These are phyloP conservation scores for Cetonia aurata DNA, from an alignment of 2,888 invertebrate genomes.

Conservation along the genomic window DNA sequence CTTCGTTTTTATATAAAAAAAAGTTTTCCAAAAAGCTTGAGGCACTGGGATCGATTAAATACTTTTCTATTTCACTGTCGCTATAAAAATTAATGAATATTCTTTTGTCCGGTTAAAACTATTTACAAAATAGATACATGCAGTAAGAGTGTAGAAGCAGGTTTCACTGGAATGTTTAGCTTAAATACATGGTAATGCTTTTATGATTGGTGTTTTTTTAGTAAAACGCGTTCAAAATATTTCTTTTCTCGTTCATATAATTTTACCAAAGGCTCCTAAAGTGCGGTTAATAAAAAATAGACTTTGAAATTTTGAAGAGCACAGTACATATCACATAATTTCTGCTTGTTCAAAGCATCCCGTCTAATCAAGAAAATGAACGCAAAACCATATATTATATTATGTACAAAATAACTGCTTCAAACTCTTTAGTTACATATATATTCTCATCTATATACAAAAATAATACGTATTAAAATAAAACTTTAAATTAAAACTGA, in stretches of 20 bases:
- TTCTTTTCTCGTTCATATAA: background rate
- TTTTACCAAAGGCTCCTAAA: conserved; percentile 5
- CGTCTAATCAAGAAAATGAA: conserved; percentile 14
- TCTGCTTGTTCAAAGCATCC: background rate
- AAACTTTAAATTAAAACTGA: conserved; percentile 30
- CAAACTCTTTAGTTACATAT: conserved; percentile 30
- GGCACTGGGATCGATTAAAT: conserved; percentile 46
- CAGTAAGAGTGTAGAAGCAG: conserved; percentile 32
- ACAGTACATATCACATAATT: conserved; percentile 24
- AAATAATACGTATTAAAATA: conserved; percentile 27
- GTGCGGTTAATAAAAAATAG: conserved; percentile 12
- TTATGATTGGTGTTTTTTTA: conserved; percentile 26
- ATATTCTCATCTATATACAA: conserved; percentile 27
- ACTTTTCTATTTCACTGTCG: conserved; percentile 41
- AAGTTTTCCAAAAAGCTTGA: conserved; percentile 46
- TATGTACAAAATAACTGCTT: conserved; percentile 24
- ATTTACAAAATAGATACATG: conserved; percentile 23
- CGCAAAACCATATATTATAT: conserved; percentile 26
- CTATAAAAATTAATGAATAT: conserved; percentile 28
- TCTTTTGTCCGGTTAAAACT: conserved; percentile 14
- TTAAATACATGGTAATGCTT: conserved; percentile 21
- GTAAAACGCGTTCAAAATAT: background rate
- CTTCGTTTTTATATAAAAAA: conserved; percentile 32
- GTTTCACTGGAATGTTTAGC: conserved; percentile 11
- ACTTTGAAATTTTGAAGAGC: conserved; percentile 24